phyloP scores from a whole-genome alignment of 2,113 vertebrate species.

The Protomyctophum bolini region DNA sequence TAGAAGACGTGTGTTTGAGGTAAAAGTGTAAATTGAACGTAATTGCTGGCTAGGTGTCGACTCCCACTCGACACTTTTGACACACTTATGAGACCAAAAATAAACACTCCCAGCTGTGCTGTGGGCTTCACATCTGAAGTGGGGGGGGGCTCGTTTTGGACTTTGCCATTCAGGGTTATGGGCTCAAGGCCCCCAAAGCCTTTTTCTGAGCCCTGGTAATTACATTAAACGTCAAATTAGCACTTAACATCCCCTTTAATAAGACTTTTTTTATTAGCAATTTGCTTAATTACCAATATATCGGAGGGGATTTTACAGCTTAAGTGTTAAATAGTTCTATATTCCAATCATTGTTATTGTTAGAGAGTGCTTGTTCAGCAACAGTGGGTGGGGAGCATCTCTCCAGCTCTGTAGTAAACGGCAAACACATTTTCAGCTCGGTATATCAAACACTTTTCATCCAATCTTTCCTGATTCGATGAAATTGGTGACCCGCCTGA shows the following conservation, averaged over 20 bases:
- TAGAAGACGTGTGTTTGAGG: conserved; percentile 56
- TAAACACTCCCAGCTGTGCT: conserved; percentile 60
- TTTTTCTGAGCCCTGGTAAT: conserved; percentile 21
- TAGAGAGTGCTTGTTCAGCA: no score
- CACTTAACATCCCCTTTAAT: conserved; percentile 13
- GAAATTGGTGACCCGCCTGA: no score
- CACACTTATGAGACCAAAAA: conserved; percentile 48
- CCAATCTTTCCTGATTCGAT: no score
- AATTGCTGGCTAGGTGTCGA: conserved; percentile 46
- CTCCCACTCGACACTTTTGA: conserved; percentile 55
- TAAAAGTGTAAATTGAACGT: conserved; percentile 67
- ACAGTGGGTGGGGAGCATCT: no score
- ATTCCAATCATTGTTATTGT: no score
- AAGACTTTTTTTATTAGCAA: conserved; percentile 20
- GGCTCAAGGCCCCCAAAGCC: conserved; percentile 6
- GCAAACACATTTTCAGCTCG: no score
- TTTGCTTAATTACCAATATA: no score
- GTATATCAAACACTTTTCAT: no score
- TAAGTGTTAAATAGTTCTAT: no score
- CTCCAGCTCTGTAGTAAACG: no score
- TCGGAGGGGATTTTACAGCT: no score
- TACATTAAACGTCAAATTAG: conserved; percentile 26
- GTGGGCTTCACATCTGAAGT: conserved; percentile 41
- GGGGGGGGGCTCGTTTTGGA: conserved; percentile 34
- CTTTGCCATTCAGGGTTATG: conserved; percentile 31